These are phyloP conservation scores for Lophotis ruficrista DNA, from an alignment of 2,113 vertebrate species.

Conservation along the genomic window DNA sequence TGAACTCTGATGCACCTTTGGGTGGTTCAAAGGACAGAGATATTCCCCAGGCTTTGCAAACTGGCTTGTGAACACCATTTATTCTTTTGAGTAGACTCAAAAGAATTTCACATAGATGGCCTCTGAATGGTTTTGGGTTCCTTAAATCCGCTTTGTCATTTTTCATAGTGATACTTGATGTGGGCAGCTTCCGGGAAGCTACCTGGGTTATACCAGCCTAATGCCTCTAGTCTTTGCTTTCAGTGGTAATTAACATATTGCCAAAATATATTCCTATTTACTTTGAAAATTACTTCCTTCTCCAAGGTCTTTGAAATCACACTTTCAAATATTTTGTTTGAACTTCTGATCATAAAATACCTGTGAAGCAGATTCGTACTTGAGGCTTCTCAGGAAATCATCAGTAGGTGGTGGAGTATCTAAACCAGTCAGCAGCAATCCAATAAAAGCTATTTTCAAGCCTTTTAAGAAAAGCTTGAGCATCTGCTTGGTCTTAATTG, in stretches of 20 bases:
- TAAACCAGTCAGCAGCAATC: not conserved
- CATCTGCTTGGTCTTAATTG: not conserved
- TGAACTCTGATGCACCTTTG: not conserved
- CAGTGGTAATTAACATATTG: not conserved
- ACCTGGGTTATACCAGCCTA: not conserved
- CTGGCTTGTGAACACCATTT: not conserved
- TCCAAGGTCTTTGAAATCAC: not conserved
- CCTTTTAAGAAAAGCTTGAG: not conserved
- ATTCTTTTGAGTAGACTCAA: not conserved
- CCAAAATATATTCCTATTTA: not conserved
- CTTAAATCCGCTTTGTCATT: not conserved
- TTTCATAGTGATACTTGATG: not conserved
- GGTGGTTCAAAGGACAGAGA: not conserved
- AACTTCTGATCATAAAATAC: not conserved
- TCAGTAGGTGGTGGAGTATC: not conserved
- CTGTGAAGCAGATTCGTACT: not conserved
- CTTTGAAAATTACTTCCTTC: not conserved
- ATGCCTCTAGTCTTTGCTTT: not conserved
- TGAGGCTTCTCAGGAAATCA: not conserved
- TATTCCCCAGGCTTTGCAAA: not conserved
- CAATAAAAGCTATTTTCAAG: not conserved
- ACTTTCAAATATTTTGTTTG: not conserved
- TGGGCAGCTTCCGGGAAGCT: not conserved
- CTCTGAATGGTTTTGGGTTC: not conserved
- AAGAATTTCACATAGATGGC: not conserved